Evolutionary conservation across 2,888 invertebrate genomes (phyloP), one percentile per base, ranked within the genome.

Genomic region (Ennomos fuscantarius): DNA sequence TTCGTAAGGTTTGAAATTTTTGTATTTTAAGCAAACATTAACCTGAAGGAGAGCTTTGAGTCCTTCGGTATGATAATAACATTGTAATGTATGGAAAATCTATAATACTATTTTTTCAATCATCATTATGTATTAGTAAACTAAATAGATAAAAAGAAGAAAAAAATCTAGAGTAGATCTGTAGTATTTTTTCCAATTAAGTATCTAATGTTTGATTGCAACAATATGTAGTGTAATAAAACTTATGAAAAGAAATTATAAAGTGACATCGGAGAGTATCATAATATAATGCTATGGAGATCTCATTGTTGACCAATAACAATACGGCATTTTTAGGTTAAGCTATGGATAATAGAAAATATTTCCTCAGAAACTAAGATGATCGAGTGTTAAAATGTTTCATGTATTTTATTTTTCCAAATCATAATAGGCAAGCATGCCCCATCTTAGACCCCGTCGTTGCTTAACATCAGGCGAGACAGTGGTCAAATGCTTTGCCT

Each of bases 281-380:
- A 82, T 6, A 24, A 24, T 24, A 24, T 84, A 81, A 85, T 82
- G 83, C 85, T 86, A 86, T 87, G 85, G 89, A 90, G 91, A 92
- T 91, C 91, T 92, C 91, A 90, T 88, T 89, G 86, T 89, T 81
- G 90, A 91, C 90, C 91, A 92, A 91, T 90, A 91, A 89, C 87
- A 90, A 86, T 88, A 89, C 87, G 86, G 92, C 91, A 91, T 91
- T 92, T 92, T 84, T 92, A 90, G 88, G 85, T 83, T 91, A 89
- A 90, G 88, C 70, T 84, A 77, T 75, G 73, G 75, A 24, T 24
- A 81, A 78, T 81, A 76, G 68, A 78, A 78, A 81, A 78, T 81
- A 78, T 82, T 82, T 77, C 72, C 73, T 61, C 65, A 67, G 71
- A 72, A 74, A 49, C 46, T 60, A 65, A 66, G 65, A 65, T 59